Evolutionary conservation across 2,797 vertebrate species (phyloP).

Genomic region (Pangasius macronema): DNA sequence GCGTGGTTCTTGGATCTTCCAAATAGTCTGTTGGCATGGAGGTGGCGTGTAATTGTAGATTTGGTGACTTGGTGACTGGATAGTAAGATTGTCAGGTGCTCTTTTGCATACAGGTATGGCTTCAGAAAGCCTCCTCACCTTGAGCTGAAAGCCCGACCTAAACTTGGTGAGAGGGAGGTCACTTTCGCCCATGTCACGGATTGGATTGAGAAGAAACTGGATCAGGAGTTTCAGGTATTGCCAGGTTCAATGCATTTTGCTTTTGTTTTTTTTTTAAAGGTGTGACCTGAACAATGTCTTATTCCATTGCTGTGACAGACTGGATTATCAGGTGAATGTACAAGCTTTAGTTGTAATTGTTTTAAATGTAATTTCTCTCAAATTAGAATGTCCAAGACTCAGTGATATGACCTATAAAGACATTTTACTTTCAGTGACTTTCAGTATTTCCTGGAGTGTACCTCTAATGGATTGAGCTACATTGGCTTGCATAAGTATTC

Average conservation of each 20-base stretch:
- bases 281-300: background rate
- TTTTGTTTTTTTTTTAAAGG: background rate
- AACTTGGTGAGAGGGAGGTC: slow-evolving; percentile 96
- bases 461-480: background rate
- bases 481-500: background rate
- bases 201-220: slow-evolving; percentile 97
- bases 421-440: background rate
- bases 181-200: slow-evolving; percentile 95
- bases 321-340: slow-evolving; percentile 9
- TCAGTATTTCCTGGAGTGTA: background rate
- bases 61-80: background rate
- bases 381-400: background rate
- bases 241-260: slow-evolving; percentile 37
- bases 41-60: background rate
- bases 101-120: slow-evolving; percentile 83
- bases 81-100: background rate
- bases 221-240: slow-evolving; percentile 95
- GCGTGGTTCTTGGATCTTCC: background rate
- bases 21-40: background rate
- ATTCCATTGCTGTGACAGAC: background rate
- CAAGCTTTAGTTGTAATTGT: background rate
- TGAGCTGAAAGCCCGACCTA: slow-evolving; percentile 94
- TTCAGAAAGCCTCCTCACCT: slow-evolving; percentile 92
- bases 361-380: background rate
- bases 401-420: background rate